Evolutionary conservation across 1,140 invertebrate genomes (phyloP), one percentile per base, ranked within the genome.

Genomic region (Monochamus saltuarius): DNA sequence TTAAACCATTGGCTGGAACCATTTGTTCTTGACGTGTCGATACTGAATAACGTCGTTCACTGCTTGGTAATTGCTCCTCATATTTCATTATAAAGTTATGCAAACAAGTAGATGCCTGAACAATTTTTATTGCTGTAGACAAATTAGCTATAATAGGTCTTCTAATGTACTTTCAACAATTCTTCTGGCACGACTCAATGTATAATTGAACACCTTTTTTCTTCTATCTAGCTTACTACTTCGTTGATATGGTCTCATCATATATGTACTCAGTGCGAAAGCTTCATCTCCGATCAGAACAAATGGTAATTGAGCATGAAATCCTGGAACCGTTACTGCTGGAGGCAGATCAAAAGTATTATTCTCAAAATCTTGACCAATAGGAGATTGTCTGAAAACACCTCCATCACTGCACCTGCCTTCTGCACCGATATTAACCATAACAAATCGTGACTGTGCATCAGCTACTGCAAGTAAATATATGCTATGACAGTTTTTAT

Each of bases 381-480:
- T 35, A 6, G 11, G 6, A 46, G 50, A 54, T 11, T 36, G 17
- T 35, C 59, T 56, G 57, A 76, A 77, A 58, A 75, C 65, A 40
- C 74, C 75, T 38, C 66, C 68, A 71, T 79, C 77, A 61, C 67
- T 70, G 16, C 69, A 36, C 37, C 68, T 56, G 42, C 76, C 76
- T 57, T 59, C 57, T 7, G 62, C 64, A 45, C 77, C 75, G 22
- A 79, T 64, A 56, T 77, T 74, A 35, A 79, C 61, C n/a, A 68
- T 50, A 6, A 64, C 60, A 56, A 80, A 79, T 17, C 64, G 62
- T 29, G 71, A 75, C 34, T 77, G 59, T 8, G 72, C 73, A 68
- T 79, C 75, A 35, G 65, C 71, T 2, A 74, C 45, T 34, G 73
- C 77, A 17, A 77, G 59, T 35, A 79, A 63, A 7, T 78, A 71